A percentile compares a stretch with the other conserved stretches of the same genome.
These are phyloP conservation scores for Rhyacophila evoluta DNA, from an alignment of 2,888 invertebrate species.

Conservation along the genomic window DNA sequence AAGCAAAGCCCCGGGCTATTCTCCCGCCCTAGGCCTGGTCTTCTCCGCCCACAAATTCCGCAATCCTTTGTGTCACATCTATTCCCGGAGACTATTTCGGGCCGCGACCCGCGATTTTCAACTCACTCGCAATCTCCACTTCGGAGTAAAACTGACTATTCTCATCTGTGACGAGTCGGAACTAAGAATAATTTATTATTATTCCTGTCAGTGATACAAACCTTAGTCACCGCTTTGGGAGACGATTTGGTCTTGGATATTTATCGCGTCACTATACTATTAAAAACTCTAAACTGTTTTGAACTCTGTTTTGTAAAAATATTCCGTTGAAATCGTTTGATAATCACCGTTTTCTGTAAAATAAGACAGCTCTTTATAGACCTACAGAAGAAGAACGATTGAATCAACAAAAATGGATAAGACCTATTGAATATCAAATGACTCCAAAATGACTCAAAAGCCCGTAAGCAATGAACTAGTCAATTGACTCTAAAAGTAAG, in stretches of 20 bases:
- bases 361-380: too few relatives aligned
- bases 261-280: too few relatives aligned
- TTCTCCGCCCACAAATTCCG: conserved; percentile 44
- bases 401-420: too few relatives aligned
- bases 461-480: too few relatives aligned
- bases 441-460: too few relatives aligned
- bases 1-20: background rate
- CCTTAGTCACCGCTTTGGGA: background rate
- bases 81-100: conserved; percentile 38
- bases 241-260: background rate
- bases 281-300: too few relatives aligned
- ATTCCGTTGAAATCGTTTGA: too few relatives aligned
- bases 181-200: background rate
- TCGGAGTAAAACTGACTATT: background rate
- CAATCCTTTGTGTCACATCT: conserved; percentile 43
- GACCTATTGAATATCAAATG: too few relatives aligned
- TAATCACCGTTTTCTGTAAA: too few relatives aligned
- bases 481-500: too few relatives aligned
- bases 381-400: too few relatives aligned
- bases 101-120: background rate
- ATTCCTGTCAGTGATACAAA: background rate
- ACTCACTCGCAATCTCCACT: background rate
- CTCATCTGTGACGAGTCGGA: background rate
- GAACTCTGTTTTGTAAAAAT: too few relatives aligned
- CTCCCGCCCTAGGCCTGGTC: background rate